Evolutionary conservation across 2,113 vertebrate species (phyloP).

Genomic region (Leptobrachium leishanense): DNA sequence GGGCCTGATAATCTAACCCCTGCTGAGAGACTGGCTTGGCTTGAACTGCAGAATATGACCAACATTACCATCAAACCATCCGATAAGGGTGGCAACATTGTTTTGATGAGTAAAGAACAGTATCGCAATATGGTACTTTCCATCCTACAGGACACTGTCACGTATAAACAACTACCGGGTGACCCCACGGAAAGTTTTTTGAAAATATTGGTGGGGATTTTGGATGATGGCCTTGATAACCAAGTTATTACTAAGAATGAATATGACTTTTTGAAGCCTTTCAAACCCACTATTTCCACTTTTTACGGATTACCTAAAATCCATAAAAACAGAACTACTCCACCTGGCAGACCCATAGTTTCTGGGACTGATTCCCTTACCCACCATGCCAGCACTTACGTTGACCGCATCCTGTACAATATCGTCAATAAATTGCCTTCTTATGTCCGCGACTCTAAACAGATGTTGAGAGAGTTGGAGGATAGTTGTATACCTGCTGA

Average conservation of each 20-base stretch:
- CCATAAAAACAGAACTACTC: background rate
- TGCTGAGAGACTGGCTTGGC: no score
- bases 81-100: no score
- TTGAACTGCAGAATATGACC: no score
- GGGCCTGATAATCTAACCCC: no score
- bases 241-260: background rate
- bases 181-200: background rate
- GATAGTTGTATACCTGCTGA: no score
- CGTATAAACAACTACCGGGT: background rate
- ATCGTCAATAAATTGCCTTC: no score
- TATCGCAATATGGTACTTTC: no score
- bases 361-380: background rate
- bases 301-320: background rate
- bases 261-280: background rate
- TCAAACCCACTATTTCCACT: background rate
- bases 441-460: no score
- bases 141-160: no score
- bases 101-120: no score
- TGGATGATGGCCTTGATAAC: background rate
- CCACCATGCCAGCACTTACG: background rate
- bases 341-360: background rate
- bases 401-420: background rate
- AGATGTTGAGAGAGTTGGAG: no score
- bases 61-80: no score
- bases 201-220: background rate